These are phyloP conservation scores for Proales similis DNA, from an alignment of 1,140 invertebrate genomes.

Conservation along the genomic window DNA sequence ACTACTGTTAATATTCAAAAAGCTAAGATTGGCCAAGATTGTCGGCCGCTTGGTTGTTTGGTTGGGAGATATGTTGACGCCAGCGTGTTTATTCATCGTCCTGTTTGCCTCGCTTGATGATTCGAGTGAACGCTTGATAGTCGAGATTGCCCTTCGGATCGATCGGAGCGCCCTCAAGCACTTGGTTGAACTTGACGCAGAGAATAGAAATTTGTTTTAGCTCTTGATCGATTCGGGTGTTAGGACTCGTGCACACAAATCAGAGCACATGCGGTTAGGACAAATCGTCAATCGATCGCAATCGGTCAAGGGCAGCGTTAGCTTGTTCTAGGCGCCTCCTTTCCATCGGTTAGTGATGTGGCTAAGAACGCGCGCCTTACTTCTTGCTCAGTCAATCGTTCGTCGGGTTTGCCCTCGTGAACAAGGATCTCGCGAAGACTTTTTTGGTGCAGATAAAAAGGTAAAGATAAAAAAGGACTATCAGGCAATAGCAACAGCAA, in stretches of 20 bases:
- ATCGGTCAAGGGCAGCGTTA: too few species aligned
- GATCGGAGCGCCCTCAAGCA: slow-evolving; percentile 33
- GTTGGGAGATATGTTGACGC: too few species aligned
- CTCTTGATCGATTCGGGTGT: not conserved
- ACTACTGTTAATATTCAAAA: too few species aligned
- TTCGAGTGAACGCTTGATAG: slow-evolving; percentile 35
- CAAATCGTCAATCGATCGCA: too few species aligned
- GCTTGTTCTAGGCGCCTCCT: too few species aligned
- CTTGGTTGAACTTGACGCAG: slow-evolving; percentile 18
- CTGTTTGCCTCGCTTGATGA: slow-evolving; percentile 39
- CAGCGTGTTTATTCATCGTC: slow-evolving; percentile 39
- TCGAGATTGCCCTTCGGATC: slow-evolving; percentile 38
- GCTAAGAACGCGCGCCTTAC: too few species aligned
- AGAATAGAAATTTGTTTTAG: not conserved
- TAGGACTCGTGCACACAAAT: not conserved
- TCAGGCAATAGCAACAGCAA: too few species aligned
- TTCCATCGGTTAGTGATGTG: too few species aligned
- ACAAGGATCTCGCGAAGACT: slow-evolving; percentile 37
- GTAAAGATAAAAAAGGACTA: not conserved
- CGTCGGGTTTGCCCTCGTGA: slow-evolving; percentile 31
- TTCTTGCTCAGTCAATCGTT: slow-evolving; percentile 37
- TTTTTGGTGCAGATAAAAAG: not conserved
- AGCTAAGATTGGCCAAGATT: too few species aligned
- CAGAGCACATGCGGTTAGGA: not conserved
- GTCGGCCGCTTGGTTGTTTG: too few species aligned